These are phyloP conservation scores for Anhinga rufa DNA, from an alignment of 2,113 vertebrate genomes.

Conservation along the genomic window DNA sequence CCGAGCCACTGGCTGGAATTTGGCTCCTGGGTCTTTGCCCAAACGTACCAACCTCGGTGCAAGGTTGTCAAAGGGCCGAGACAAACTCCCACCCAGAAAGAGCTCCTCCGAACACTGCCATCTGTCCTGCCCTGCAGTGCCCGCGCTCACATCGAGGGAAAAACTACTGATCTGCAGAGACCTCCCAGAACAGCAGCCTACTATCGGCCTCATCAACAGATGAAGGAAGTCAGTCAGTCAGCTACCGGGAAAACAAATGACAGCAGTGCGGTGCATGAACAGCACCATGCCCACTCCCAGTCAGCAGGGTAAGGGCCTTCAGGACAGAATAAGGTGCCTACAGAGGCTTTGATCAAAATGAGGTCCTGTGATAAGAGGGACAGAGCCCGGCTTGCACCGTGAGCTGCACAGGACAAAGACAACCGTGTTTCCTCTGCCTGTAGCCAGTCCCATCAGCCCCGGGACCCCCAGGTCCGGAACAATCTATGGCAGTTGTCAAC, in stretches of 20 bases:
- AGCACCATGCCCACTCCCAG: neutral
- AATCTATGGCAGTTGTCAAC: neutral
- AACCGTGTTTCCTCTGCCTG: neutral
- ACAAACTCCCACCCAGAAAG: neutral
- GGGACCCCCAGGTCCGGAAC: neutral
- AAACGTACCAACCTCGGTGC: accelerated
- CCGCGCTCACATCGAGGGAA: neutral
- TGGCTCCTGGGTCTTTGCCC: neutral
- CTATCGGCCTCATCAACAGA: neutral
- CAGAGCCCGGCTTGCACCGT: neutral
- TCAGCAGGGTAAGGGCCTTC: neutral
- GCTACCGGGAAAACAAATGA: neutral
- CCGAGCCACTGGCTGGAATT: neutral
- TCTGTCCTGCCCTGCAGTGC: neutral
- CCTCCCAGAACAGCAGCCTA: neutral
- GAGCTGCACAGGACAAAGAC: neutral
- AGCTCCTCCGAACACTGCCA: neutral
- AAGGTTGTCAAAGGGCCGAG: neutral
- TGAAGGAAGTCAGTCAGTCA: neutral
- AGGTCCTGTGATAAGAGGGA: neutral
- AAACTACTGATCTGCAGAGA: neutral
- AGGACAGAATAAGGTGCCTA: neutral
- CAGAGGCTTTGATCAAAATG: accelerated
- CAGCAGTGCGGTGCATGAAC: accelerated
- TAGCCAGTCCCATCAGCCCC: accelerated